phyloP scores from a whole-genome alignment of 1,140 invertebrate species.

The Anthonomus grandis region DNA sequence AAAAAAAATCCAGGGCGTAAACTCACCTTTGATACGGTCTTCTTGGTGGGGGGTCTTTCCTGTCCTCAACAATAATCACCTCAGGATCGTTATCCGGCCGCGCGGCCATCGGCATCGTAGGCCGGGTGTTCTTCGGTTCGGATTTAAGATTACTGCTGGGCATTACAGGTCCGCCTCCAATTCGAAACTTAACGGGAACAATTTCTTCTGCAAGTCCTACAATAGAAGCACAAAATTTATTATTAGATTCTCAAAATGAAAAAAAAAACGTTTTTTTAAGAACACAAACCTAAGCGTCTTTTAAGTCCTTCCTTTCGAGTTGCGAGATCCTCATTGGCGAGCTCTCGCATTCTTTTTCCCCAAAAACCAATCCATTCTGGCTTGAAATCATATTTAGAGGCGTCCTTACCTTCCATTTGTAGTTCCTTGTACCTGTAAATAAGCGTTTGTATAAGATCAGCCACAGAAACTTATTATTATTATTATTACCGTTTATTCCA shows the following conservation, averaged over 20 bases:
- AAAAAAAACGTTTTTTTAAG: neutral
- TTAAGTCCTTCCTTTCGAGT: constrained; percentile 55
- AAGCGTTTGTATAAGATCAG: neutral
- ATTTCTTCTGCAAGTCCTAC: constrained; percentile 42
- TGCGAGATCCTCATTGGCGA: constrained; percentile 66
- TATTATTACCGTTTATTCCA: constrained; percentile 40
- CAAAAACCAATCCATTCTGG: constrained; percentile 83
- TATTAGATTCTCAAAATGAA: neutral
- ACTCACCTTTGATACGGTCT: neutral
- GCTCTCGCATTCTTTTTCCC: constrained; percentile 73
- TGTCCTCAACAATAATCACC: constrained; percentile 44
- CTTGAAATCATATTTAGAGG: constrained; percentile 76
- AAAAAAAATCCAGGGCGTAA: too few relatives aligned
- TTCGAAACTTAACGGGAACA: constrained; percentile 43
- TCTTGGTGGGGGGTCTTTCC: constrained; percentile 31
- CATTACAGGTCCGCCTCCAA: constrained; percentile 19
- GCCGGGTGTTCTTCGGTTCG: constrained; percentile 20
- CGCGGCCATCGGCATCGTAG: constrained; percentile 36
- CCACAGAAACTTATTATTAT: neutral
- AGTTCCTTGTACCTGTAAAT: constrained; percentile 69
- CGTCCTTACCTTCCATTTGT: constrained; percentile 70
- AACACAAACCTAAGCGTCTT: constrained; percentile 36
- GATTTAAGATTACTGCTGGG: constrained; percentile 4
- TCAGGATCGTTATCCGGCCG: constrained; percentile 44
- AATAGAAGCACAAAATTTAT: neutral